Base-by-base conservation (phyloP, 2,888 invertebrate genomes). In the Oscheius onirici region DNA sequence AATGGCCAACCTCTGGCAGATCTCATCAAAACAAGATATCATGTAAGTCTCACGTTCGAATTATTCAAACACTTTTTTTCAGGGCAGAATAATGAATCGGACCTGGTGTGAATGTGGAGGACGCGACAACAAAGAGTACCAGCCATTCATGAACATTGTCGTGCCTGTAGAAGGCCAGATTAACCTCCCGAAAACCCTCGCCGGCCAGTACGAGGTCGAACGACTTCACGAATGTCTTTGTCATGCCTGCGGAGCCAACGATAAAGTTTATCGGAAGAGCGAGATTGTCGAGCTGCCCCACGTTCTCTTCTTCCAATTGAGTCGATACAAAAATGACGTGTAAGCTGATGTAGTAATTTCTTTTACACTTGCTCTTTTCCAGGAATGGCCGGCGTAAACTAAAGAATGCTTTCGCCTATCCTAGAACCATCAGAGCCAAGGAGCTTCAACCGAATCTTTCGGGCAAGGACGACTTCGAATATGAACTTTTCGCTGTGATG, bases 401-500 rank as follows among this genome's bases (percentile, higher is more conserved):
- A 11, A 24, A 28, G 13, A 44, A 76, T 3, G 77, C 81, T 2
- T 54, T 86, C 10, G 78, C 82, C 13, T 86, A 83, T 71, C 83
- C 83, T 1, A 69, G 79, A 17, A 71, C 71, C 28, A 68, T 81
- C 34, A 55, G 71, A 34, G 67, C 63, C 1, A 26, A 15, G 10
- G 17, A 40, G 8, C 70, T 73, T n/a, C 26, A 44, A 22, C 70
- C 61, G 26, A 26, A n/a, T n/a, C 28, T 54, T 2, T 41, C 40
- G 20, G 55, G 44, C 10, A 63, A 63, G 1, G 54, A 60, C 13
- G 71, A 66, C 17, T 63, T 58, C 57, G 71, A 78, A 43, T 92
- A 92, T 81, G 90, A 91, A 76, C 89, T 92, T 54, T 90, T 90
- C 46, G 92, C 92, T 3, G 92, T 92, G 69, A 88, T 92, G 54